These are phyloP conservation scores for Trigoniulus corallinus DNA, from an alignment of 1,140 invertebrate genomes.

Conservation along the genomic window DNA sequence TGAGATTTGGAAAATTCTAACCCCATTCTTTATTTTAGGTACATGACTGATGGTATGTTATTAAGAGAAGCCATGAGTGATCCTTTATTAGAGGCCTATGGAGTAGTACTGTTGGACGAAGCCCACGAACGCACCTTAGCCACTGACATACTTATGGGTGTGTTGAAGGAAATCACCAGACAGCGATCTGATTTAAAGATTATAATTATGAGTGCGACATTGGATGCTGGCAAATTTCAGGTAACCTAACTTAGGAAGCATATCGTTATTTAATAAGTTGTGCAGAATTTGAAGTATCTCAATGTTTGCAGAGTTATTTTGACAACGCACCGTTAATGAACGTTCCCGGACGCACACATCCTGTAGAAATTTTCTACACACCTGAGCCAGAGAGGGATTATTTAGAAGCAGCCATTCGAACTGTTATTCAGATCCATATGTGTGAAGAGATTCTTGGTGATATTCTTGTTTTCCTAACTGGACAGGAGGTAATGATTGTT, in stretches of 20 bases:
- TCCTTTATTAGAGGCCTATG: conserved; percentile 90
- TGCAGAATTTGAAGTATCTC: background rate
- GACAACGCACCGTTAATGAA: conserved; percentile 97
- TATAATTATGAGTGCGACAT: conserved; percentile 97
- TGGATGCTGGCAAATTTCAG: conserved; percentile 99
- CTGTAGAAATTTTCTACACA: conserved; percentile 98
- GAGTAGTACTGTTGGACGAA: conserved; percentile 76
- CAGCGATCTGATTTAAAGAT: conserved; percentile 88
- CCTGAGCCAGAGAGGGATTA: conserved; percentile 97
- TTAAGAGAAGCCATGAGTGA: conserved; percentile 98
- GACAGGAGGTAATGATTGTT: conserved; percentile 41
- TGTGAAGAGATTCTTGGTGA: conserved; percentile 93
- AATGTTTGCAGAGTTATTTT: conserved; percentile 58
- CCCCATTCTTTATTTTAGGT: conserved; percentile 33
- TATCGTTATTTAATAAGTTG: background rate
- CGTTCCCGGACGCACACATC: conserved; percentile 89
- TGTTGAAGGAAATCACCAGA: conserved; percentile 92
- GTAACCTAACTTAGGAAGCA: conserved; percentile 18
- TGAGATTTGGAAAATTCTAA: conserved; percentile 1
- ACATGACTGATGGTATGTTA: conserved; percentile 99
- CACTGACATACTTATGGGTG: conserved; percentile 98
- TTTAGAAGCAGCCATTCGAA: conserved; percentile 93
- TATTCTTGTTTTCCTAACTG: conserved; percentile 89
- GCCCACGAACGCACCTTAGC: conserved; percentile 97
- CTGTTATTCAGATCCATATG: conserved; percentile 98